phyloP scores from a whole-genome alignment of 2,113 vertebrate species.

The Ammodytes dubius region DNA sequence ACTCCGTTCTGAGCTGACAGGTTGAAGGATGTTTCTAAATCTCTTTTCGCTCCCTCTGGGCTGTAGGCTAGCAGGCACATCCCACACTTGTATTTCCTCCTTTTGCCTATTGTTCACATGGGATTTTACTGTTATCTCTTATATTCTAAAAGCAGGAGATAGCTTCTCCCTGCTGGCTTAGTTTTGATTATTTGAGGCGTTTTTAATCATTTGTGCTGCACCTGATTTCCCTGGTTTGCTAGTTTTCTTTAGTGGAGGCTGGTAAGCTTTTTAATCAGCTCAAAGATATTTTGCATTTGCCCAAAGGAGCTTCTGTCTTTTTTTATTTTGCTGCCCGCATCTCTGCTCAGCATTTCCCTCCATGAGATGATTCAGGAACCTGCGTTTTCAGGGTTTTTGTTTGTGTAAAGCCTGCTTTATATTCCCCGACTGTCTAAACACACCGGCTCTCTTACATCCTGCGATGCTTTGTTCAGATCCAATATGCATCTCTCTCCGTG shows the following conservation, averaged over 20 bases:
- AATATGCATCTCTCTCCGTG: slow-evolving; percentile 21
- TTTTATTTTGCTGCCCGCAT: slow-evolving; percentile 13
- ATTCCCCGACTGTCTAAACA: slow-evolving; percentile 50
- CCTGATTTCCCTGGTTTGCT: slow-evolving; percentile 1
- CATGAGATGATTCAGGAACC: slow-evolving; percentile 47
- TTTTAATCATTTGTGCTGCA: slow-evolving; percentile 19
- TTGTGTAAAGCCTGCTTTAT: slow-evolving; percentile 57
- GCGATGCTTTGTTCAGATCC: slow-evolving; percentile 29
- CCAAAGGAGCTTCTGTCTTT: slow-evolving; percentile 22
- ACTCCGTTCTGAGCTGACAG: slow-evolving; percentile 57
- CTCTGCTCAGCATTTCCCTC: slow-evolving; percentile 32
- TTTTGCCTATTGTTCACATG: slow-evolving; percentile 20
- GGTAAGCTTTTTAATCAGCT: slow-evolving; percentile 21
- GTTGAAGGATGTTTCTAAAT: slow-evolving; percentile 69
- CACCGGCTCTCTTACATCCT: slow-evolving; percentile 22
- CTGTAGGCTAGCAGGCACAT: slow-evolving; percentile 38
- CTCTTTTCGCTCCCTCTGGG: slow-evolving; percentile 37
- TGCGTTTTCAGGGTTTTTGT: slow-evolving; percentile 29
- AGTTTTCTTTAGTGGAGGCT: not conserved
- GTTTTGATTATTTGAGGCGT: not conserved
- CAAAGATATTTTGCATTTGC: slow-evolving; percentile 30
- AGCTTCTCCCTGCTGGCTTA: not conserved
- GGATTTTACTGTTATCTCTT: not conserved
- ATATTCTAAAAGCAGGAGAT: slow-evolving; percentile 15
- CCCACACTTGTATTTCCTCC: slow-evolving; percentile 31